Conservation (phyloP, 1,140 invertebrate species). For the Campodea augens region DNA sequence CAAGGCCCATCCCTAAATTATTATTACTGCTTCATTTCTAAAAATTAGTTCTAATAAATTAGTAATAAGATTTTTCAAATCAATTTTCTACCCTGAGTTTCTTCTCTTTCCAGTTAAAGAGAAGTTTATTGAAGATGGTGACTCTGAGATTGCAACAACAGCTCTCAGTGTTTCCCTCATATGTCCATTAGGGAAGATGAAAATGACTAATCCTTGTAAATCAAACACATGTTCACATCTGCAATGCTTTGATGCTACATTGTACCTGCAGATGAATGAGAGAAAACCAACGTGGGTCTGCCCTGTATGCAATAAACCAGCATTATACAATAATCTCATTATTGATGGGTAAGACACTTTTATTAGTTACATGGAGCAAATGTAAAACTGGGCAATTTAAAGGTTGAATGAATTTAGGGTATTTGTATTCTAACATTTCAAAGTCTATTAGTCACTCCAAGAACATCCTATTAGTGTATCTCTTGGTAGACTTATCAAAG, state of each 20-base stretch:
- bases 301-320: conserved; percentile 85
- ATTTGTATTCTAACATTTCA: too few species aligned
- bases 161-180: conserved; percentile 79
- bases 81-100: conserved; percentile 7
- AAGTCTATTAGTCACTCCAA: too few species aligned
- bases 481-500: too few species aligned
- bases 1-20: too few species aligned
- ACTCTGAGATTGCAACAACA: conserved; percentile 88
- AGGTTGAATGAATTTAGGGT: too few species aligned
- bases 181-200: conserved; percentile 85
- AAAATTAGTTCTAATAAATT: conserved; percentile 6
- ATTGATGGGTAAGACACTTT: conserved; percentile 54
- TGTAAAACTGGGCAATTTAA: too few species aligned
- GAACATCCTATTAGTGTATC: too few species aligned
- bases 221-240: conserved; percentile 80
- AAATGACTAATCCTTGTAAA: conserved; percentile 77
- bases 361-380: too few species aligned
- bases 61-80: too few species aligned
- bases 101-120: conserved; percentile 53
- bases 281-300: conserved; percentile 95
- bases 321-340: conserved; percentile 71
- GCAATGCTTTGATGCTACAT: conserved; percentile 91
- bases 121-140: conserved; percentile 77
- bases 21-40: neutral
- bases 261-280: conserved; percentile 97